A percentile compares a stretch with the other conserved stretches of the same genome.
phyloP scores from a whole-genome alignment of 1,140 invertebrate genomes.

The Saccostrea cuccullata region DNA sequence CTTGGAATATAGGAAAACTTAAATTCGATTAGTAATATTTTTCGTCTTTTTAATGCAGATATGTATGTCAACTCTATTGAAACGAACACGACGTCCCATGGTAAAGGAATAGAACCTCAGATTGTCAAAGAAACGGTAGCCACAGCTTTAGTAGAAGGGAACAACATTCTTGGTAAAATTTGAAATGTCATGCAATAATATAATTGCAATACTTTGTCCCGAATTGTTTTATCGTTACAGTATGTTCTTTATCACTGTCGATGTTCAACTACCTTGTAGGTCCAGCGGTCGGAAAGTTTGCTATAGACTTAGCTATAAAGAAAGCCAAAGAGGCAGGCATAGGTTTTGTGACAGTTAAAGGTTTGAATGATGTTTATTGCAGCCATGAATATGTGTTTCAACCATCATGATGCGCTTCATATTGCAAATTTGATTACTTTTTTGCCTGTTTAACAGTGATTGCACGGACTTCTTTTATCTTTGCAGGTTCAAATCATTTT shows the following conservation, averaged over 20 bases:
- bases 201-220: too few species aligned
- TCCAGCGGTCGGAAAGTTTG: slow-evolving; percentile 92
- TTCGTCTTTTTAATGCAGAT: slow-evolving; percentile 70
- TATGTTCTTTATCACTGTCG: too few species aligned
- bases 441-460: background rate
- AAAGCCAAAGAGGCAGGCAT: slow-evolving; percentile 91
- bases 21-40: background rate
- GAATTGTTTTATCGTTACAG: too few species aligned
- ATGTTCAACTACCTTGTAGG: slow-evolving; percentile 74
- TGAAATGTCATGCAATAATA: background rate
- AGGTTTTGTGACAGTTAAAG: slow-evolving; percentile 90
- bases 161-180: slow-evolving; percentile 86
- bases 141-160: slow-evolving; percentile 91
- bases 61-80: slow-evolving; percentile 82
- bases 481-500: slow-evolving; percentile 88
- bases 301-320: slow-evolving; percentile 92
- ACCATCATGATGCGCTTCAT: background rate
- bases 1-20: background rate
- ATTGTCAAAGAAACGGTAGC: slow-evolving; percentile 87
- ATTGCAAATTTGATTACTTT: background rate
- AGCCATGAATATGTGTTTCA: too few species aligned
- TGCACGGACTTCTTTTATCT: background rate
- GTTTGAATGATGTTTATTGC: slow-evolving; percentile 57
- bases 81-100: slow-evolving; percentile 75
- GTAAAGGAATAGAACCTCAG: slow-evolving; percentile 80